These are phyloP conservation scores for Ailurus styani DNA, from an alignment of 2,113 vertebrate genomes.

Conservation along the genomic window DNA sequence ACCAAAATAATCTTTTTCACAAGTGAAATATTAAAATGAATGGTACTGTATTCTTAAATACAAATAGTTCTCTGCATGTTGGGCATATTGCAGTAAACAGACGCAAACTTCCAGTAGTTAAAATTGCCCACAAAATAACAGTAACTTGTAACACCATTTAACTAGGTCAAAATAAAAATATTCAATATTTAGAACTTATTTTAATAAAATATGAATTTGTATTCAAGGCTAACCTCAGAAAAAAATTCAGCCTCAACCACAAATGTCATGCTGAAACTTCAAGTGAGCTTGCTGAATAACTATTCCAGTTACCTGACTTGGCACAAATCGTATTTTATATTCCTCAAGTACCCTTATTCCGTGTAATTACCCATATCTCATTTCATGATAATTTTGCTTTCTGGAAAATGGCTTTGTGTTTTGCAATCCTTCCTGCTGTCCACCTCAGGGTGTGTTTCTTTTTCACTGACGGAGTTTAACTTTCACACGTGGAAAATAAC, in stretches of 20 bases:
- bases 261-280: neutral
- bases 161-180: slow-evolving; percentile 19
- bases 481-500: slow-evolving; percentile 72
- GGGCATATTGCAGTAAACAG: neutral
- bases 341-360: slow-evolving; percentile 31
- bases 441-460: slow-evolving; percentile 66
- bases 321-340: slow-evolving; percentile 48
- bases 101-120: neutral
- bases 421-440: slow-evolving; percentile 50
- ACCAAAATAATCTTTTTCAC: neutral
- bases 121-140: slow-evolving; percentile 33
- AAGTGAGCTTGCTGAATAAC: slow-evolving; percentile 52
- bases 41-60: neutral
- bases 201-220: neutral
- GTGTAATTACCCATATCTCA: neutral
- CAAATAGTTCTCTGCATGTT: neutral
- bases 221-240: neutral
- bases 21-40: slow-evolving; percentile 26
- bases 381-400: slow-evolving; percentile 62
- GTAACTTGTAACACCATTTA: neutral
- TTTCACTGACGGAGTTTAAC: slow-evolving; percentile 42
- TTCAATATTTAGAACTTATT: neutral
- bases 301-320: slow-evolving; percentile 39
- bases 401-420: slow-evolving; percentile 9
- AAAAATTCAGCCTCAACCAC: neutral